These are phyloP conservation scores for Oscarella lobularis DNA, from an alignment of 37 sponge, comb jelly and placozoan species.

Conservation along the genomic window DNA sequence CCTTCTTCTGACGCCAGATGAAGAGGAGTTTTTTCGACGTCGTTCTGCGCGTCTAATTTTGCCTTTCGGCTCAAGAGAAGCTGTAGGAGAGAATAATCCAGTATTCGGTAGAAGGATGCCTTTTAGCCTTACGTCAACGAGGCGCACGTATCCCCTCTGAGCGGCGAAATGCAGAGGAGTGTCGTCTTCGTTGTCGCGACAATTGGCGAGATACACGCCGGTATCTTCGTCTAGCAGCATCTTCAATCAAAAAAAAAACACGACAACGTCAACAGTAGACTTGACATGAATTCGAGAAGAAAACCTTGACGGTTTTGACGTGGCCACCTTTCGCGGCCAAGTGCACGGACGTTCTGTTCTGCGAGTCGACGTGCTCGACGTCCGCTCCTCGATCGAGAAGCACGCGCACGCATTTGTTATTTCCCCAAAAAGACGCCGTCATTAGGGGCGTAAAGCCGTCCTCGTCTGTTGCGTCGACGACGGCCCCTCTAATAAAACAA, in stretches of 20 bases:
- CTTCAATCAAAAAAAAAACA: conserved; percentile 12
- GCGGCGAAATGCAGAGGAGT: conserved; percentile 70
- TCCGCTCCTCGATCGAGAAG: conserved; percentile 24
- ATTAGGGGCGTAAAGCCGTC: conserved; percentile 37
- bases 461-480: conserved; percentile 11
- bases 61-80: conserved; percentile 9
- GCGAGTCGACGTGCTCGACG: conserved; percentile 10
- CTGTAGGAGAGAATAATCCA: conserved; percentile 8
- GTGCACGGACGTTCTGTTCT: conserved; percentile 25
- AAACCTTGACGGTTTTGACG: conserved; percentile 23
- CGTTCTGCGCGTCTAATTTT: conserved; percentile 53
- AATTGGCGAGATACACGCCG: conserved; percentile 16
- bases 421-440: conserved; percentile 32
- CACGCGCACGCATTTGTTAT: neutral
- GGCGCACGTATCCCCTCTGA: conserved; percentile 39
- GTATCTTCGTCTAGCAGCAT: neutral
- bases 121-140: conserved; percentile 44
- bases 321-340: conserved; percentile 24
- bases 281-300: too few relatives aligned
- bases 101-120: too few relatives aligned
- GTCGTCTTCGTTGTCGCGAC: conserved; percentile 38
- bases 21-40: conserved; percentile 63
- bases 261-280: too few relatives aligned
- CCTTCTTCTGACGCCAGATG: conserved; percentile 65
- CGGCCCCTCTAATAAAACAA: conserved; percentile 15